Base-by-base conservation (phyloP, 2,797 vertebrate genomes). In the Alcedo quadribrachys region DNA sequence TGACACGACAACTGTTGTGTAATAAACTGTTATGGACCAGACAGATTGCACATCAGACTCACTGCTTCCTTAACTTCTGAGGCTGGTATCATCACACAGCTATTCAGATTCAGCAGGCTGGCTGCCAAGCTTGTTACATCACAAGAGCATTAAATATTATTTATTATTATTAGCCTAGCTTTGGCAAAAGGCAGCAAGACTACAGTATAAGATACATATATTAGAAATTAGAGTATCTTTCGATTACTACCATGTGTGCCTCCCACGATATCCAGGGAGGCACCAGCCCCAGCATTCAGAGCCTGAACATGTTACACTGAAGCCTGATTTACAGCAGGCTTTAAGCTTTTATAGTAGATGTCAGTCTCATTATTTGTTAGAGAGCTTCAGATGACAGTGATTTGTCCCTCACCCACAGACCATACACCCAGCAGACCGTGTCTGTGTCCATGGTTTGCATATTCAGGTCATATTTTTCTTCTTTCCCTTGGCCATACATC, bases 311-410 rank as follows among this genome's bases (percentile, higher is more conserved):
- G 0, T 42, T 69, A 75, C 48, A 40, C 9, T 19, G 42, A 32
- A 65, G 42, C 20, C 5, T 87, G 86, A 93, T 69, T 94, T 73
- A 74, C 75, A 86, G 46, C 50, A 82, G 78, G 68, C 77, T 62
- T 93, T 81, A 89, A 78, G 82, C 42, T 93, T 89, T 84, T 62
- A 48, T 51, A 58, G 45, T 25, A 78, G 50, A 28, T 68, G 45
- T 33, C 14, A 45, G 32, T 30, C 67, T 88, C 57, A 50, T 82
- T 90, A 86, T 28, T 73, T 87, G 85, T 81, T 61, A 88, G 14
- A 91, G 46, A 45, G 12, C 76, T 86, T 33, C 74, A 17, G 24
- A 80, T 75, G 68, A 35, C 71, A 65, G 61, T 70, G 90, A 80
- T 92, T 91, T 88, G 57, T 88, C 67, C 61, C 46, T 77, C 75